phyloP scores from a whole-genome alignment of 2,888 invertebrate species.

The Dioctria linearis region DNA sequence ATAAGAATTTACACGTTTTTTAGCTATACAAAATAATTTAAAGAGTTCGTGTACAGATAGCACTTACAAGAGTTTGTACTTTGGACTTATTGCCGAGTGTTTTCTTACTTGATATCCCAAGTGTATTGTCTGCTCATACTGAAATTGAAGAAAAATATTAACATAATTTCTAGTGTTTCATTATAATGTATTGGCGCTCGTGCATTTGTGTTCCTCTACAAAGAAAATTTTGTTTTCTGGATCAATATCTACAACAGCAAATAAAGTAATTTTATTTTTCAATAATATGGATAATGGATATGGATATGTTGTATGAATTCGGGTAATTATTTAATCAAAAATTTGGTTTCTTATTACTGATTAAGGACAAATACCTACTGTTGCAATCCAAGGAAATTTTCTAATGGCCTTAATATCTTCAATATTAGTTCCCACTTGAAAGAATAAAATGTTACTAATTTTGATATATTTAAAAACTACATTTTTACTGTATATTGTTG shows the following conservation, averaged over 20 bases:
- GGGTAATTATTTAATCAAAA: too few relatives aligned
- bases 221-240: not conserved
- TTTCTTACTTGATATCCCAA: slow-evolving; percentile 25
- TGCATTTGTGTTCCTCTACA: not conserved
- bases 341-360: not conserved
- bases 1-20: too few relatives aligned
- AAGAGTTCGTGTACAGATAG: too few relatives aligned
- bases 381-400: slow-evolving; percentile 21
- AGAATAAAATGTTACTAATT: not conserved
- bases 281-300: too few relatives aligned
- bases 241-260: not conserved
- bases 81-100: slow-evolving; percentile 15
- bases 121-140: slow-evolving; percentile 18
- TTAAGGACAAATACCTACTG: not conserved
- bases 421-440: slow-evolving; percentile 1
- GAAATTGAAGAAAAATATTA: slow-evolving; percentile 24
- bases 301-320: too few relatives aligned
- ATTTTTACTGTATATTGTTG: not conserved
- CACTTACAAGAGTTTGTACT: not conserved
- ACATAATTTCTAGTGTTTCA: not conserved
- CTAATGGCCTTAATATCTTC: not conserved
- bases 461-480: not conserved
- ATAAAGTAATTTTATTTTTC: not conserved
- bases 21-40: too few relatives aligned
- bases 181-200: not conserved